Base-by-base conservation (phyloP, 2,113 vertebrate genomes). In the Daubentonia madagascariensis region DNA sequence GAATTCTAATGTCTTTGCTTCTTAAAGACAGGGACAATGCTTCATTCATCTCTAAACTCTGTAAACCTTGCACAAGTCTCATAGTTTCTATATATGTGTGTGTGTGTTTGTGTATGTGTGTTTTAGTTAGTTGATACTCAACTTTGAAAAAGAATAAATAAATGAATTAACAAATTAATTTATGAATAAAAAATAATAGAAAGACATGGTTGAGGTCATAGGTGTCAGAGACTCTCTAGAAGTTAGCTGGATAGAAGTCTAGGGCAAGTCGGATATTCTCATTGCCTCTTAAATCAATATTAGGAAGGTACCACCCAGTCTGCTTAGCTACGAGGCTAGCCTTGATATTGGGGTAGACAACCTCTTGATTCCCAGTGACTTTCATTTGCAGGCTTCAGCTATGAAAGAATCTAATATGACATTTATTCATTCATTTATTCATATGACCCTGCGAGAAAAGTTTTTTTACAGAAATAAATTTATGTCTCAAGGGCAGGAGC, bases 391-490 rank as follows among this genome's bases (percentile, higher is more conserved):
- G 8, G 5, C 14, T 68, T 48, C 68, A 75, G 18, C 48, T 83
- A 40, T 61, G 43, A n/a, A 85, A 89, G 28, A 89, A 92, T 76
- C 73, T 81, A 94, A 61, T 37, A 65, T 52, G 89, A 37, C 7
- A 54, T 63, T 89, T 91, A 81, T 89, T 96, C 23, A 91, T 91
- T 96, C 16, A 89, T 91, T 85, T 94, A 95, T 54, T 91, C 67
- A 86, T 50, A 45, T 85, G 59, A 67, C 32, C 32, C 52, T 89
- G 32, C 57, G 59, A 89, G 16, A 85, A 35, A 93, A 91, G 63
- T 93, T 89, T 81, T 76, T 96, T 96, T 91, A 50, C 3, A 70
- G 50, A 97, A 94, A 85, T 80, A 94, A 96, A 84, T 81, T 86
- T 5, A 12, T 48, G 61, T 89, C 32, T 85, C 65, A 80, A 96